Percentiles rank a stretch among this genome's conserved stretches.
These are phyloP conservation scores for Cataglyphis cursor DNA, from an alignment of 2,888 invertebrate species.

Conservation along the genomic window DNA sequence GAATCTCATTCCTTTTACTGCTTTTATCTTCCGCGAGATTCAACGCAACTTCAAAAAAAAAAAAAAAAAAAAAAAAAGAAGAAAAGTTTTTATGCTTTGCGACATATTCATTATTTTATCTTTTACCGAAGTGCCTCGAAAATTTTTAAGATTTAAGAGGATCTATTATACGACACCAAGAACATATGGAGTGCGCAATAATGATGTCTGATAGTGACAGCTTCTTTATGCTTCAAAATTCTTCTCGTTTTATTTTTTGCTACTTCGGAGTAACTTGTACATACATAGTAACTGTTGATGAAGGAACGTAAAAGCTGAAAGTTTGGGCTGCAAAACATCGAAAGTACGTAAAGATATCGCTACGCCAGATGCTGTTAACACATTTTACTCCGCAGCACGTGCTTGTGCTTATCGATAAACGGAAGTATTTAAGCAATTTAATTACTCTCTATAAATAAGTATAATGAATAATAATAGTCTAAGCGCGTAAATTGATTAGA, in stretches of 20 bases:
- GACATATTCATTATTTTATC: conserved; percentile 47
- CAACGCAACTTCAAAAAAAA: not conserved
- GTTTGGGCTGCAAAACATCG: conserved; percentile 36
- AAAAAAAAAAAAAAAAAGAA: conserved; percentile 5
- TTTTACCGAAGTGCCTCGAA: not conserved
- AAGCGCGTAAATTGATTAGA: not conserved
- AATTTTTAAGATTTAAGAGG: conserved; percentile 19
- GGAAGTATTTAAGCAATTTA: conserved; percentile 2
- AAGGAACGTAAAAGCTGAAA: conserved; percentile 35
- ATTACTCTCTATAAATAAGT: conserved; percentile 19
- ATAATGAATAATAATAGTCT: not conserved
- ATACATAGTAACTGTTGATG: not conserved
- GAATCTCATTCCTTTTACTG: conserved; percentile 28
- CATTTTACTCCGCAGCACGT: conserved; percentile 18
- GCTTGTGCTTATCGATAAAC: conserved; percentile 17
- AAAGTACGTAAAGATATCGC: conserved; percentile 14
- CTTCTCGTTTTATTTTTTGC: conserved; percentile 23
- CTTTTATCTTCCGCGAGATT: conserved; percentile 36
- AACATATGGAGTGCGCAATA: conserved; percentile 5
- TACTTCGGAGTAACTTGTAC: not conserved
- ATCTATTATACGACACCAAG: not conserved
- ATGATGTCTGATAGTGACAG: conserved; percentile 30
- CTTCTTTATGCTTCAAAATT: conserved; percentile 33
- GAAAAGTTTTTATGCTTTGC: not conserved
- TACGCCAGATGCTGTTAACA: conserved; percentile 3